Evolutionary conservation across 1,140 invertebrate genomes (phyloP), one percentile per base, ranked within the genome.

Genomic region (Whitmania pigra): DNA sequence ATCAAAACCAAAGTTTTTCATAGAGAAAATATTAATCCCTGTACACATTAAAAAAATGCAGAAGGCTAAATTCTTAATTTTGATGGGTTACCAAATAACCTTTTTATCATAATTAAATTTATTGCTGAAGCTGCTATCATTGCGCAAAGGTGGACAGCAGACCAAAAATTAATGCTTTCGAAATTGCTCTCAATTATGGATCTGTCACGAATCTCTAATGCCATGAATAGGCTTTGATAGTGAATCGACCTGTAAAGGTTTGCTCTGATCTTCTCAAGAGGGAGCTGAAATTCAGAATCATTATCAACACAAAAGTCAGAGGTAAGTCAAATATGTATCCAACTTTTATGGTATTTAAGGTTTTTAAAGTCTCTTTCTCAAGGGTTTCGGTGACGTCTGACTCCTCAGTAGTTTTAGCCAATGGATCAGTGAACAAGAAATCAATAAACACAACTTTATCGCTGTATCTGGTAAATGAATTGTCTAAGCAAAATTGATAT

Each of bases 381-480:
- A 60, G 53, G 69, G 20, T 49, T 17, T 40, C 63, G 22, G 25
- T 43, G 27, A 67, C n/a, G 6, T 79, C 80, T 53, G 84, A 79
- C 7, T 75, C 49, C 29, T 73, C 76, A 5, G 85, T 85, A 43
- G 87, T 85, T 9, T 85, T 84, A 22, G 85, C 84, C 60, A 86
- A 85, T 54, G 84, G 83, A 71, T 77, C 83, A 72, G 89, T 87
- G 43, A 89, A 85, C 73, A 88, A 83, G 4, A 92, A 77, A 78
- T 91, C 90, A 78, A 93, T 90, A 78, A 89, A 92, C 0, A 92
- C 88, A 29, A 89, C 87, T 80, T 92, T 93, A 15, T 84, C 82
- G 75, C 88, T 88, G 78, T 89, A 89, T 17, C 86, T 86, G 77
- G 89, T 90, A 78, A 90, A 89, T 5, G 85, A 87, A 77, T 93